Base-by-base conservation (phyloP, 2,797 vertebrate species). In the Rhinella marina region DNA sequence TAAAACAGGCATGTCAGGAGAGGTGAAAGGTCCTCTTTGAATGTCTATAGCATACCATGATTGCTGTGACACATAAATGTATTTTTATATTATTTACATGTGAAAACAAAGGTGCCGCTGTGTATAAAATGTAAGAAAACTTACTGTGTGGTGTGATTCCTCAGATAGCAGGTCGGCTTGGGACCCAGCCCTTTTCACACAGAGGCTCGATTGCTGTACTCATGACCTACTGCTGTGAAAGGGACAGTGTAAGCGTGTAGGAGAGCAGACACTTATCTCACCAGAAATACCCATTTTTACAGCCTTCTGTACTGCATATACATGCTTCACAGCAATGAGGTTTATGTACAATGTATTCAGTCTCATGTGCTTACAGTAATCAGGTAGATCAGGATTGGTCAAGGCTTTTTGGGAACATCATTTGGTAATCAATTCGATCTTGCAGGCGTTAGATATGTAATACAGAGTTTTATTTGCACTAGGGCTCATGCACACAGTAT, bases 61-160 rank as follows among this genome's bases (percentile, higher is more conserved):
- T n/a, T 41, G 11, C 1, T 50, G 9, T 23, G 50, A 75, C 41
- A n/a, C 21, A 14, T n/a, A 76, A 3, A n/a, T 6, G 13, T 12
- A 19, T 19, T 48, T 48, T 73, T 73, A 21, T 73, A 48, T 73
- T 73, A 41, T 48, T 72, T 32, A 19, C 32, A 21, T 32, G 5
- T 23, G 52, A 11, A 50, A 23, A 75, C 72, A 50, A 21, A 50
- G 32, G 21, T 21, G 21, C 41, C 27, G 72, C 41, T 73, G 70
- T 73, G 19, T 73, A 48, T 73, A 48, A 48, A 21, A 14, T 52
- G 72, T n/a, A 54, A 25, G 50, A 54, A 54, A 77, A 16, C 21
- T 54, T 77, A 16, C 75, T 77, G 75, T 77, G 75, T 77, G 75
- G 75, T 77, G 75, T 14, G 75, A 77, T 77, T 14, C 75, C 1